Base-by-base conservation (phyloP, 2,113 vertebrate genomes). In the Cephalopterus ornatus region DNA sequence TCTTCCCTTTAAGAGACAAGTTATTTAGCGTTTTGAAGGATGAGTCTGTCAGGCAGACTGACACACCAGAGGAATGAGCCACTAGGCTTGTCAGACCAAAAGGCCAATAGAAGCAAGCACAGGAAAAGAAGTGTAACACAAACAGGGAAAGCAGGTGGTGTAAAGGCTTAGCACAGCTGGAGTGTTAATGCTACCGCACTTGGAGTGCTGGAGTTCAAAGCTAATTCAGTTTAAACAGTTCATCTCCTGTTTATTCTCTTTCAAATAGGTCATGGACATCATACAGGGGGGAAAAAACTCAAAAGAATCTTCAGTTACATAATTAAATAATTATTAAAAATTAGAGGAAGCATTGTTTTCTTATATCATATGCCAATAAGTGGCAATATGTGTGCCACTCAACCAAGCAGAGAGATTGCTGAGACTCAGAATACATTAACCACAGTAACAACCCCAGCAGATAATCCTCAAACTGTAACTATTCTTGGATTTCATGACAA, bases 101-200 rank as follows among this genome's bases (percentile, higher is more conserved):
- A 80, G 55, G 72, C 78, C 92, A 93, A 26, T 66, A 59, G 87
- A 88, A 93, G 72, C 49, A 89, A 91, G 77, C 33, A 50, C 16
- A 88, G 85, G 80, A 94, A 97, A 97, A 95, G 74, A 78, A 72
- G 49, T 65, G 89, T 44, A 97, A 93, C n/a, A 86, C 70, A 89
- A 94, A 95, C 21, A 87, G 46, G n/a, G 94, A 93, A 96, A 96
- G 85, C 91, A 96, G 87, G 83, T 91, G 87, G 55, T 86, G 72
- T 74, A 93, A 96, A 89, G 91, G 95, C 94, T 98, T 97, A 97
- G 91, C 91, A 68, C 90, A 90, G n/a, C 32, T 41, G 27, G 72
- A 93, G 96, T 97, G 96, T 72, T 97, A 97, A 97, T 96, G 81
- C 89, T 93, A 85, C 86, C 2, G 7, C 41, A 62, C 73, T 91